phyloP scores from a whole-genome alignment of 2,888 invertebrate genomes.

The Stramonita haemastoma region DNA sequence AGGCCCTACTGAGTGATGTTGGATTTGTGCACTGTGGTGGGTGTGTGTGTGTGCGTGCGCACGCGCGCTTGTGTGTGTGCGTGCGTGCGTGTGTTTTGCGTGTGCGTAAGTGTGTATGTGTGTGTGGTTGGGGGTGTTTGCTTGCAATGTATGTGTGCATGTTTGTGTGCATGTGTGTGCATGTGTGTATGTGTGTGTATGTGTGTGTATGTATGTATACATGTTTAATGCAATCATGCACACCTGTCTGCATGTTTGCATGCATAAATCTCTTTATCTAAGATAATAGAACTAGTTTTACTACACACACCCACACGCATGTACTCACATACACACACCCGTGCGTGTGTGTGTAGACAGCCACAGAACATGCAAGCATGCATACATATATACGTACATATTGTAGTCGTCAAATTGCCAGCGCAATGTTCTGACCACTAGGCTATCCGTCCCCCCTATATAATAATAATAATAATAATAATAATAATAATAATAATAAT shows the following conservation, averaged over 20 bases:
- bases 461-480: too few relatives aligned
- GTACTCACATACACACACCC: neutral
- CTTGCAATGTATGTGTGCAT: neutral
- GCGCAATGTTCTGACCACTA: too few relatives aligned
- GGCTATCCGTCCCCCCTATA: too few relatives aligned
- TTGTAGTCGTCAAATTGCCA: too few relatives aligned
- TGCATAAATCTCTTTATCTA: neutral
- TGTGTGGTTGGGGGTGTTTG: neutral
- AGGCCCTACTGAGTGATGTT: too few relatives aligned
- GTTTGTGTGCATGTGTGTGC: neutral
- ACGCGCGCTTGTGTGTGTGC: neutral
- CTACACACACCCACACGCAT: neutral
- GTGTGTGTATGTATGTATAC: neutral
- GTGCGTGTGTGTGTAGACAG: neutral
- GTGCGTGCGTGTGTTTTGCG: neutral
- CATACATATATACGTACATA: too few relatives aligned
- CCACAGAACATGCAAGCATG: neutral
- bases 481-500: too few relatives aligned
- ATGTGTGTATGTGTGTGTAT: neutral
- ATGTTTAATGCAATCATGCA: neutral
- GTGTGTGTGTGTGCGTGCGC: neutral
- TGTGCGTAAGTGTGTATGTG: neutral
- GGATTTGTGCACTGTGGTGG: neutral
- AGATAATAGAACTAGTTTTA: neutral
- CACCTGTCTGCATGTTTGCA: neutral